A percentile compares a stretch with the other conserved stretches of the same genome.
These are phyloP conservation scores for Mycetomoellerius zeteki DNA, from an alignment of 1,140 invertebrate species.

Conservation along the genomic window DNA sequence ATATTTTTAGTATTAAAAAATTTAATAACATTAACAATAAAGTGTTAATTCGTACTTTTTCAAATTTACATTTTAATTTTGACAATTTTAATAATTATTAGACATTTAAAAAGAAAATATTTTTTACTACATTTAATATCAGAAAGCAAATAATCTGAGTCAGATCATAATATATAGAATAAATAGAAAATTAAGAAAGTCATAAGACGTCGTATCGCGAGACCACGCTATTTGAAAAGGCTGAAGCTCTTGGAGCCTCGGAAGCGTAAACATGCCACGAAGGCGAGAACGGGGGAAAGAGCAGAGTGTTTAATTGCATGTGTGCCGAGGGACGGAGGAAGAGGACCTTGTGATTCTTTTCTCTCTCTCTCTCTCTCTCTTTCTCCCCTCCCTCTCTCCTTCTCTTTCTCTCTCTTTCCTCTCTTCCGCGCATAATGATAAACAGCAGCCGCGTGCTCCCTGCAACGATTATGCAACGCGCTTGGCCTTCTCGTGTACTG, in stretches of 20 bases:
- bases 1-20: background rate
- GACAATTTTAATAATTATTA: background rate
- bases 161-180: background rate
- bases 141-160: background rate
- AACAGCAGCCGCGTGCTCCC: constrained; percentile 77
- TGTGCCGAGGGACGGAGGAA: constrained; percentile 36
- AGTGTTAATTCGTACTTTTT: background rate
- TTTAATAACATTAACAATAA: background rate
- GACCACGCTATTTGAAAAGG: constrained; percentile 17
- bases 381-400: constrained; percentile 57
- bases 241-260: background rate
- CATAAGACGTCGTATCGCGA: background rate
- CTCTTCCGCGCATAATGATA: constrained; percentile 77
- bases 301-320: constrained; percentile 67
- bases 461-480: constrained; percentile 77
- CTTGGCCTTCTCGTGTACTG: constrained; percentile 79
- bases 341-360: constrained; percentile 65
- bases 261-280: constrained; percentile 47
- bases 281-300: constrained; percentile 46
- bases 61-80: background rate
- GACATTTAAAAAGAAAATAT: background rate
- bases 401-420: constrained; percentile 63
- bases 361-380: constrained; percentile 23
- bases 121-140: background rate
- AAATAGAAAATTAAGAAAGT: background rate